Conservation (phyloP, 2,113 vertebrate genomes). For the Alethe diademata region DNA sequence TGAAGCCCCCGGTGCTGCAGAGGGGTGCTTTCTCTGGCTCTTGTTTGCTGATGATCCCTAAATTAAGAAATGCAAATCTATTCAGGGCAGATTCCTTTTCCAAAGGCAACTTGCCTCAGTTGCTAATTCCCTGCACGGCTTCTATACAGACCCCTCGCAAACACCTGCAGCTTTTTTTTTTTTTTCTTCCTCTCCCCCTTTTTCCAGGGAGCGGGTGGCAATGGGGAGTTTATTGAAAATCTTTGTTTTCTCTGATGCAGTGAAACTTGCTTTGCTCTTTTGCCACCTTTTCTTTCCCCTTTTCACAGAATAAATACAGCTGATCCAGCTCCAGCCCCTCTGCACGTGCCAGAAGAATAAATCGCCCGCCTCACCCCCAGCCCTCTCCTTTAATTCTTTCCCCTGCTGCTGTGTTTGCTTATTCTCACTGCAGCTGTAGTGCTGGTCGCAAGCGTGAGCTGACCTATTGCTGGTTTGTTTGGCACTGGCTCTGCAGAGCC, state of each 20-base stretch:
- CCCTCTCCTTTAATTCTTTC: conserved; percentile 56
- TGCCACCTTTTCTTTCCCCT: conserved; percentile 60
- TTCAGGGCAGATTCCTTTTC: conserved; percentile 44
- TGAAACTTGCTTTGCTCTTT: conserved; percentile 65
- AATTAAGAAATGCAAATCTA: conserved; percentile 66
- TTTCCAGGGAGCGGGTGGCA: not conserved
- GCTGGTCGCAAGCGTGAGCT: conserved; percentile 45
- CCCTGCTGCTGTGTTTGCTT: conserved; percentile 69
- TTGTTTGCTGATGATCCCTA: conserved; percentile 49
- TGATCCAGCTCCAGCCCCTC: conserved; percentile 69
- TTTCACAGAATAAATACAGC: conserved; percentile 82
- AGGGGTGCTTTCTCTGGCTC: not conserved
- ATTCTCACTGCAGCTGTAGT: conserved; percentile 76
- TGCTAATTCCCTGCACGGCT: conserved; percentile 53
- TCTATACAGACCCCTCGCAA: conserved; percentile 43
- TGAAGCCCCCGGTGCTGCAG: not conserved
- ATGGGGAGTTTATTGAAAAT: conserved; percentile 57
- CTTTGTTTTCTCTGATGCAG: conserved; percentile 54
- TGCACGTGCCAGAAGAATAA: conserved; percentile 79
- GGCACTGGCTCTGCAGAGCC: not conserved
- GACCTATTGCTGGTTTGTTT: conserved; percentile 64
- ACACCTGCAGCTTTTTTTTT: conserved; percentile 65
- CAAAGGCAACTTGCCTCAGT: conserved; percentile 61
- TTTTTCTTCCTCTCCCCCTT: not conserved
- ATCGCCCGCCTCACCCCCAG: conserved; percentile 25